Percentiles rank a stretch among this genome's conserved stretches.
These are phyloP conservation scores for Albula goreensis DNA, from an alignment of 2,113 vertebrate species.

Conservation along the genomic window DNA sequence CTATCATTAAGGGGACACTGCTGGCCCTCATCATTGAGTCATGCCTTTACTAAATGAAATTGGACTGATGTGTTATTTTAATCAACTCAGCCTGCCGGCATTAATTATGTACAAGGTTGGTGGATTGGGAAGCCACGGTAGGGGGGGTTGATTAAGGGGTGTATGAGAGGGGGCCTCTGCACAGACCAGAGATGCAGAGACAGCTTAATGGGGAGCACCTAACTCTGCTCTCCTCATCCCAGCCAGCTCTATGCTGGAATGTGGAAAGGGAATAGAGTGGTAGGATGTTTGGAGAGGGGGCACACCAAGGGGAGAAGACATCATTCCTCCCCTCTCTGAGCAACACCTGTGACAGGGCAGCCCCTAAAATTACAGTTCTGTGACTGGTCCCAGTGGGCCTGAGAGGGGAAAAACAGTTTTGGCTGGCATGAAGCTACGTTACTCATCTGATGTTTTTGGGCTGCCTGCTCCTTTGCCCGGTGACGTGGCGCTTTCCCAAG, in stretches of 20 bases:
- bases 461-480: too few relatives aligned
- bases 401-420: background rate
- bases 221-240: background rate
- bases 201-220: slow-evolving; percentile 10
- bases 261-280: background rate
- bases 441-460: too few relatives aligned
- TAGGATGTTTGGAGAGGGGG: background rate
- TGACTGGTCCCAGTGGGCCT: too few relatives aligned
- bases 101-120: slow-evolving; percentile 70
- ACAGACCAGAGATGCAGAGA: background rate
- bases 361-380: too few relatives aligned
- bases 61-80: slow-evolving; percentile 68
- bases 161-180: background rate
- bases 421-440: too few relatives aligned
- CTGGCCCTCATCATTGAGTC: slow-evolving; percentile 39
- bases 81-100: slow-evolving; percentile 62
- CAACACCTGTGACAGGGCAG: too few relatives aligned
- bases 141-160: slow-evolving; percentile 47
- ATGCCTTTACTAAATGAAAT: slow-evolving; percentile 55
- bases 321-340: background rate
- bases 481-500: too few relatives aligned
- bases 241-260: background rate
- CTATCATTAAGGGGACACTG: slow-evolving; percentile 22
- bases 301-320: background rate
- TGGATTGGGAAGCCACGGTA: slow-evolving; percentile 58